Evolutionary conservation across 64 coral and sea anemone species (phyloP).

Genomic region (Catalaphyllia jardinei): DNA sequence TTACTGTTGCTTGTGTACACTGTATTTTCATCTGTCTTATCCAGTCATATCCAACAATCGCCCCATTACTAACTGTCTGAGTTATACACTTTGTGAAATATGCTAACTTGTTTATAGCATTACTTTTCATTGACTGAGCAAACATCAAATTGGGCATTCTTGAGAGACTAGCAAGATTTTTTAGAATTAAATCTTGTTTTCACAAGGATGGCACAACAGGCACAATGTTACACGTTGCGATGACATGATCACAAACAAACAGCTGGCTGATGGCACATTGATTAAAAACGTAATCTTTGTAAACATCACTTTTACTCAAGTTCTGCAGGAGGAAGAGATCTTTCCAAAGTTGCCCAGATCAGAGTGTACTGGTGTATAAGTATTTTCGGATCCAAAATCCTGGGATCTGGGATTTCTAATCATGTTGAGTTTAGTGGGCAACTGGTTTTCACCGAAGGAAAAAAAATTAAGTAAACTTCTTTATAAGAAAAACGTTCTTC

Average conservation of each 20-base stretch:
- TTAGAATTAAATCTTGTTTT: slow-evolving; percentile 27
- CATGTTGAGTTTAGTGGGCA: no score
- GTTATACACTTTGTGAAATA: neutral
- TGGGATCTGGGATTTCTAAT: no score
- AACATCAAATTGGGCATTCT: neutral
- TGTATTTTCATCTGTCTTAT: neutral
- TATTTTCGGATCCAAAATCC: no score
- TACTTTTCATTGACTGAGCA: neutral
- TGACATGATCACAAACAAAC: slow-evolving; percentile 16
- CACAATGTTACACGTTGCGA: neutral
- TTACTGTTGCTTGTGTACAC: no score
- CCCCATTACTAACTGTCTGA: neutral
- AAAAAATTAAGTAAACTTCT: no score
- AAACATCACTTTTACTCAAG: no score
- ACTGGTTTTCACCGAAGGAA: no score
- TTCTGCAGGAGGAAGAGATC: no score
- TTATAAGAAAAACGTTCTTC: no score
- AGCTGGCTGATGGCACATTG: slow-evolving; percentile 65
- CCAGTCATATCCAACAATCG: neutral
- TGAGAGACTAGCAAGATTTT: slow-evolving; percentile 8
- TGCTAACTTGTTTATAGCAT: neutral
- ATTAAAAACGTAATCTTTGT: no score
- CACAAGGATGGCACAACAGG: slow-evolving; percentile 3
- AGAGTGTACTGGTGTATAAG: no score
- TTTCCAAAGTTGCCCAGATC: no score